Percentiles rank a stretch among this genome's conserved stretches.
These are phyloP conservation scores for Gari tellinella DNA, from an alignment of 2,888 invertebrate species.

Conservation along the genomic window DNA sequence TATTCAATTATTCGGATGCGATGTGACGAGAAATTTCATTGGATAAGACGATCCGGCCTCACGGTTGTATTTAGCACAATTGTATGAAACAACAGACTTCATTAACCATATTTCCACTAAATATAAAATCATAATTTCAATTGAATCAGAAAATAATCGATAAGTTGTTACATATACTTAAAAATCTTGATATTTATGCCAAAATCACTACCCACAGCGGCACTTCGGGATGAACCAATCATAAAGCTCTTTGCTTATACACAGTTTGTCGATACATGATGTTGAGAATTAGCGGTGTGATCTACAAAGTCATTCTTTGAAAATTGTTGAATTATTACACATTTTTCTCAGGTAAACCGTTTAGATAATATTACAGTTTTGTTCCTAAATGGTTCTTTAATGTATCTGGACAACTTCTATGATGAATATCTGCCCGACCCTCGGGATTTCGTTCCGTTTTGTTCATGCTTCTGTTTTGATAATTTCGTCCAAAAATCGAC, in stretches of 20 bases:
- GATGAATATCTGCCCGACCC: conserved; percentile 52
- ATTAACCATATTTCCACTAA: too few species aligned
- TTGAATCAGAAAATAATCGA: too few species aligned
- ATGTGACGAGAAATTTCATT: conserved; percentile 48
- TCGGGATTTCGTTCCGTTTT: conserved; percentile 66
- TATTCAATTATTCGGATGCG: conserved; percentile 46
- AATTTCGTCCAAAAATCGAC: conserved; percentile 77
- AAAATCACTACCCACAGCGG: background rate
- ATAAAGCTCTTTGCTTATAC: background rate
- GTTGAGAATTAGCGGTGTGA: conserved; percentile 81
- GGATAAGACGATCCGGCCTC: conserved; percentile 4
- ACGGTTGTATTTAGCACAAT: background rate
- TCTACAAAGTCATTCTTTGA: conserved; percentile 82
- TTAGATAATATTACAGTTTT: background rate
- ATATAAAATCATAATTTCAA: too few species aligned
- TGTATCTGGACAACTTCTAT: conserved; percentile 8
- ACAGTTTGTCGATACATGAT: conserved; percentile 78
- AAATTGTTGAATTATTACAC: conserved; percentile 70
- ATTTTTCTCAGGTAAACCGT: conserved; percentile 69
- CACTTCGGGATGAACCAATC: conserved; percentile 9
- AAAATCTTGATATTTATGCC: too few species aligned
- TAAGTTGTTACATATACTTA: too few species aligned
- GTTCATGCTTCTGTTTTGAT: conserved; percentile 71
- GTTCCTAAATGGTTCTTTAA: background rate
- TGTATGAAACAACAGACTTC: too few species aligned